Evolutionary conservation across 2,113 vertebrate genomes (phyloP).

Genomic region (Oncorhynchus kisutch): DNA sequence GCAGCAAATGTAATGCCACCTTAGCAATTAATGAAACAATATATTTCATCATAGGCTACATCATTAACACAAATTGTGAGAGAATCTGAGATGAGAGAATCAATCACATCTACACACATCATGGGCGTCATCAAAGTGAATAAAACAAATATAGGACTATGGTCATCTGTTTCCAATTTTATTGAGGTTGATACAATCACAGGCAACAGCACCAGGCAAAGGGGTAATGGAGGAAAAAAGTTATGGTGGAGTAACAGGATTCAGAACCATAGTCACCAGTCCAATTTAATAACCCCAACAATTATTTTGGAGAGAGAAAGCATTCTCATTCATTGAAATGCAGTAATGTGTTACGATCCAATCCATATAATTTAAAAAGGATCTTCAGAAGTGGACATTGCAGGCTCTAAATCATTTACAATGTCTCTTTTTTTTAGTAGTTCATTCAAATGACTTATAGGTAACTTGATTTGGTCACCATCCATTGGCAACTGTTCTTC

Average conservation of each 20-base stretch:
- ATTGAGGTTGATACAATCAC: neutral
- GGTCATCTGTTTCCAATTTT: neutral
- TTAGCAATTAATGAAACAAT: too few species aligned
- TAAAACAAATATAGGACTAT: neutral
- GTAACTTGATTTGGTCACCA: neutral
- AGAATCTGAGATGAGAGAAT: neutral
- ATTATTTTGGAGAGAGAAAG: neutral
- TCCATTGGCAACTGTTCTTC: neutral
- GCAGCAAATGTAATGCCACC: neutral
- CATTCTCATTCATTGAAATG: neutral
- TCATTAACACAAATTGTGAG: neutral
- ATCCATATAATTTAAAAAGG: too few species aligned
- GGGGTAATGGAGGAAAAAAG: neutral
- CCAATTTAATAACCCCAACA: too few species aligned
- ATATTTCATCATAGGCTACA: too few species aligned
- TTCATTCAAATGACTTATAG: neutral
- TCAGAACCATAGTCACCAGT: too few species aligned
- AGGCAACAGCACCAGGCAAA: neutral
- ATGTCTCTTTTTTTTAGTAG: neutral
- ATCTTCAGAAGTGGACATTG: too few species aligned
- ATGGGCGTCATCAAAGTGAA: too few species aligned
- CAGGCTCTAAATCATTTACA: too few species aligned
- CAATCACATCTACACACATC: neutral
- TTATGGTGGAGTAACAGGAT: neutral
- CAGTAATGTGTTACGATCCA: too few species aligned